Conservation (phyloP, 2,888 invertebrate species). For the Pollenia angustigena region DNA sequence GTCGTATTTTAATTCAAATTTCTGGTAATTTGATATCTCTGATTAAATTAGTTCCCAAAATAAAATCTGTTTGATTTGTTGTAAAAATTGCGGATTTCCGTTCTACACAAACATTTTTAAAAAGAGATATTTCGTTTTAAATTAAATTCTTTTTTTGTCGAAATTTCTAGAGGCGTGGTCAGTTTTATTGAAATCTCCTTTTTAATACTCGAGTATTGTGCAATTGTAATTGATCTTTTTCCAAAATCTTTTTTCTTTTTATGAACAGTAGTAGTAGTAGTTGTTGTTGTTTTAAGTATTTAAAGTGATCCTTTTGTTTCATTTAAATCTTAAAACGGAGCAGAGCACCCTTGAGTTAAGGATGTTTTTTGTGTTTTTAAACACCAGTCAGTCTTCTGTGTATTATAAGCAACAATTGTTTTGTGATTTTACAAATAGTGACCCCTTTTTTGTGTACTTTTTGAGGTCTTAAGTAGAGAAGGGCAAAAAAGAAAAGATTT, state of each 20-base stretch:
- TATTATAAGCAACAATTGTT: slow-evolving; percentile 42
- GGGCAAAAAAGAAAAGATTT: slow-evolving; percentile 20
- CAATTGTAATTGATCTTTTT: slow-evolving; percentile 72
- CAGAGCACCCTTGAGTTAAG: slow-evolving; percentile 72
- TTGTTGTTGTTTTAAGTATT: slow-evolving; percentile 4
- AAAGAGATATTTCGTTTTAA: slow-evolving; percentile 33
- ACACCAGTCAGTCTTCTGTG: slow-evolving; percentile 40
- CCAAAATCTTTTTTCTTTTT: not conserved
- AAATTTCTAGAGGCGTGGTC: slow-evolving; percentile 70
- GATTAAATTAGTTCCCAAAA: slow-evolving; percentile 9
- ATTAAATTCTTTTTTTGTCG: not conserved
- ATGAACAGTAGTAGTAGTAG: not conserved
- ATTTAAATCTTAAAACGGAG: slow-evolving; percentile 62
- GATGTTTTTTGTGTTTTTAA: slow-evolving; percentile 60
- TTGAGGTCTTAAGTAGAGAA: slow-evolving; percentile 25
- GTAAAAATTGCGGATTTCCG: slow-evolving; percentile 60
- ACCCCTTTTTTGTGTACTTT: slow-evolving; percentile 60
- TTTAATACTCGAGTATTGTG: slow-evolving; percentile 51
- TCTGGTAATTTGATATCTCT: slow-evolving; percentile 38
- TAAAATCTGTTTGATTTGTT: not conserved
- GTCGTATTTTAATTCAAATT: not conserved
- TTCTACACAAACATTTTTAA: slow-evolving; percentile 18
- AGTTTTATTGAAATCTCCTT: slow-evolving; percentile 67
- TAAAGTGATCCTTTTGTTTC: slow-evolving; percentile 65
- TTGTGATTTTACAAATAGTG: slow-evolving; percentile 49